These are phyloP conservation scores for Cheilosia urbana DNA, from an alignment of 2,888 invertebrate species.

Conservation along the genomic window DNA sequence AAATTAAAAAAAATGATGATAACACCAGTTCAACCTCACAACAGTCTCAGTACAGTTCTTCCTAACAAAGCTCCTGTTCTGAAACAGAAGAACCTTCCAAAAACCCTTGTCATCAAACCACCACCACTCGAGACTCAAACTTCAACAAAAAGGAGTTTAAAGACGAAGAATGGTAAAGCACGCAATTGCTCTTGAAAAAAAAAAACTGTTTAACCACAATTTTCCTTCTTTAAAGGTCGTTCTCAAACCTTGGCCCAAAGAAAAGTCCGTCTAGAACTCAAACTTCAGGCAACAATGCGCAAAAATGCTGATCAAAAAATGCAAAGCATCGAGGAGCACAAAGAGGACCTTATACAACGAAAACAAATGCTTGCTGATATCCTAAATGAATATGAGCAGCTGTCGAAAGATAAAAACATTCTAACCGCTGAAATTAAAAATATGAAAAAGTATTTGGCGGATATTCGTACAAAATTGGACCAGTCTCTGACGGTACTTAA, in stretches of 20 bases:
- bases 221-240: background rate
- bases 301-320: constrained; percentile 15
- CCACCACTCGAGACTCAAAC: background rate
- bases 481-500: constrained; percentile 46
- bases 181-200: background rate
- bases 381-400: constrained; percentile 48
- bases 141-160: background rate
- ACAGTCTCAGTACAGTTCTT: constrained; percentile 19
- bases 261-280: constrained; percentile 21
- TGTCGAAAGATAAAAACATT: constrained; percentile 50
- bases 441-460: constrained; percentile 55
- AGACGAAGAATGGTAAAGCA: background rate
- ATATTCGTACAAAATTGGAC: constrained; percentile 60
- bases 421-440: constrained; percentile 53
- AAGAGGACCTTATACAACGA: constrained; percentile 24
- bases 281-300: constrained; percentile 26
- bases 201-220: no score
- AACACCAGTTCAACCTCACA: constrained; percentile 30
- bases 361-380: constrained; percentile 57
- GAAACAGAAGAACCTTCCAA: background rate
- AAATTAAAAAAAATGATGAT: constrained; percentile 24
- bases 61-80: background rate
- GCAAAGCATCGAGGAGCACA: constrained; percentile 25
- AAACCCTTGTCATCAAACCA: background rate
- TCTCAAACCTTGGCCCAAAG: background rate